Evolutionary conservation across 2,888 invertebrate genomes (phyloP), one percentile per base, ranked within the genome.

Genomic region (Tiliacea citrago): DNA sequence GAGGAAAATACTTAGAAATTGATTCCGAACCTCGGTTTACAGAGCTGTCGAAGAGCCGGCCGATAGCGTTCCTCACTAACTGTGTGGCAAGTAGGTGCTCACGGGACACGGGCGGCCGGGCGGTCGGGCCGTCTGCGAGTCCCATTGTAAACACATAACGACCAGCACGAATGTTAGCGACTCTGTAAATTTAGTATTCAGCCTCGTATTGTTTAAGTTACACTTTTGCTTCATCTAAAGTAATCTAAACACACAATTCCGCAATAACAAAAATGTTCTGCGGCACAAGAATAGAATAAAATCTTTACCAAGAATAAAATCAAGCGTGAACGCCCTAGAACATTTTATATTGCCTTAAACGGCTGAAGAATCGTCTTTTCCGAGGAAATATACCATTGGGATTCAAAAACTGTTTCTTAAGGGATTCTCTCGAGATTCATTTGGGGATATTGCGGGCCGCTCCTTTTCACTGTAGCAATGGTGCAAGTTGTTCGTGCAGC

Each of bases 21-120:
- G 91, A 92, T 91, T 92, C 89, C 86, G 85, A 73, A 85, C 71
- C 85, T 83, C 81, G 85, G 94, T 95, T 95, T 95, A 91, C 95
- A 93, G 90, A 94, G 94, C 95, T 91, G 90, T 95, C 89, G 94
- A 95, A 81, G 89, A 90, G 89, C 88, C 92, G 90, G 86, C 89
- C 90, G 91, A 91, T 91, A 89, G 90, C 88, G 86, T 80, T 89
- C 86, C 88, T 84, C 85, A 85, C 88, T 84, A 90, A 91, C 91
- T 88, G 85, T 90, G 87, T 89, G 89, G 91, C 89, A 89, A 92
- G 75, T 75, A 89, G 90, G 90, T 88, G 88, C 89, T 89, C 88
- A 83, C 84, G 77, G 61, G 58, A 75, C 78, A 74, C 86, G 83
- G 39, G 42, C 12, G 55, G 45, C 42, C 60, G 74, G 81, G 82